Conservation (phyloP, 2,113 vertebrate genomes). For the Lethenteron camtschaticum region DNA sequence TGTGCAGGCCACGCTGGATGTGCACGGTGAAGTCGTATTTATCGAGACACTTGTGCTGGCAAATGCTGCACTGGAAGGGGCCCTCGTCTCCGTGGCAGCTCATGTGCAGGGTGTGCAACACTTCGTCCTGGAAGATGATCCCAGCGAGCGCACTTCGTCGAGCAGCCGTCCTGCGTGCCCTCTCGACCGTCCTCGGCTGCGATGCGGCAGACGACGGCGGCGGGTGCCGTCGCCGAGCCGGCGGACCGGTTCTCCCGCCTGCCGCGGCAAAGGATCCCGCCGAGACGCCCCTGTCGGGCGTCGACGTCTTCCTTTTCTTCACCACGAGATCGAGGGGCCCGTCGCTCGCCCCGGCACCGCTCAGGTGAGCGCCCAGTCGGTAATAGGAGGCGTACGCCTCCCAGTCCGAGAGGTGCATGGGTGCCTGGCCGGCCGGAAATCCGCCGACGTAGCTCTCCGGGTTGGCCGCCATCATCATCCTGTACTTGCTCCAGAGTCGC, state of each 20-base stretch:
- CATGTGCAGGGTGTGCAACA: slow-evolving; percentile 99
- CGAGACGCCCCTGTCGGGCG: too few species aligned
- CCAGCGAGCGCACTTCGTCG: slow-evolving; percentile 81
- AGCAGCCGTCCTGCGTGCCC: slow-evolving; percentile 88
- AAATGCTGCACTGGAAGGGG: slow-evolving; percentile 94
- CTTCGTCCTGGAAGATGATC: slow-evolving; percentile 97
- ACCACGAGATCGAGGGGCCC: slow-evolving; percentile 4
- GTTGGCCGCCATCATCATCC: too few species aligned
- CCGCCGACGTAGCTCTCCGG: too few species aligned
- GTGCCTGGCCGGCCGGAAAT: too few species aligned
- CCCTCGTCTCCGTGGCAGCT: slow-evolving; percentile 94
- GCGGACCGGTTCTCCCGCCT: too few species aligned
- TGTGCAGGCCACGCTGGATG: slow-evolving; percentile 94
- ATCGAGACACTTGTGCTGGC: slow-evolving; percentile 76
- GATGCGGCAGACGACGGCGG: too few species aligned
- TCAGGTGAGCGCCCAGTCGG: too few species aligned
- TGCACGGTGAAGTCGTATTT: slow-evolving; percentile 98
- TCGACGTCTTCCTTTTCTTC: not conserved
- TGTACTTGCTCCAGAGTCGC: slow-evolving; percentile 51
- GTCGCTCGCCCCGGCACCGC: not conserved
- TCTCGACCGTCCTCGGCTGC: slow-evolving; percentile 34
- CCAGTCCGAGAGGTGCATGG: too few species aligned
- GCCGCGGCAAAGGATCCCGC: too few species aligned
- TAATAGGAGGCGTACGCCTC: too few species aligned
- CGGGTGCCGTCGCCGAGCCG: too few species aligned